Base-by-base conservation (phyloP, 1,140 invertebrate species). In the Dreissena rostriformis region DNA sequence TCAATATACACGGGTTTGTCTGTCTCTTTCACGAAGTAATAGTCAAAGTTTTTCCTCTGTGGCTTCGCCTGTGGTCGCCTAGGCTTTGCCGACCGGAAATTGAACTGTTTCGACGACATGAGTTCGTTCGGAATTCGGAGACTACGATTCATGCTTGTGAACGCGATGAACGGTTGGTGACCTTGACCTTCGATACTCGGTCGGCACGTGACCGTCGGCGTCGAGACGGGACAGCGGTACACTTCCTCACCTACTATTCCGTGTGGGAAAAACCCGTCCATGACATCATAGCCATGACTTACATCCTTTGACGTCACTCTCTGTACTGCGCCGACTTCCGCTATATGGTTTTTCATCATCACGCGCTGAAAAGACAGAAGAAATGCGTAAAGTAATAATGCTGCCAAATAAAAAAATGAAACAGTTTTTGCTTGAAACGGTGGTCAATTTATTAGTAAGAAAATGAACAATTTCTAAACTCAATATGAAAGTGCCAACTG, bases 41-140 rank as follows among this genome's bases (percentile, higher is more conserved):
- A 82, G 39, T 82, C 80, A 66, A 82, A 67, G 63, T 82, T 82
- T 66, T 82, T 82, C 28, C 73, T 82, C 39, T 82, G 80, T 12
- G 80, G 57, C 49, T 82, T 82, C 24, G 80, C 61, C 39, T 29
- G 57, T 2, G 67, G 79, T 26, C 79, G 66, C 4, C 49, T 53
- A 12, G 55, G 22, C 67, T 82, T 74, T 7, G 17, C 7, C n/a
- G 22, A 51, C 51, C 57, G 57, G 24, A 66, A 55, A 22, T 67
- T 68, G 14, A 72, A 75, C 1, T 81, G 55, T 74, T 82, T 82
- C 2, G 71, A 71, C 0, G 55, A 29, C 24, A 57, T 19, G 28
- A 74, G 55, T 19, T 75, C 28, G 15, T 66, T 82, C 14, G 80
- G 80, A 11, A 82, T 67, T 72, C 66, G 55, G n/a, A 82, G 71